phyloP scores from a whole-genome alignment of 64 coral and sea anemone species.

The Montipora foliosa region DNA sequence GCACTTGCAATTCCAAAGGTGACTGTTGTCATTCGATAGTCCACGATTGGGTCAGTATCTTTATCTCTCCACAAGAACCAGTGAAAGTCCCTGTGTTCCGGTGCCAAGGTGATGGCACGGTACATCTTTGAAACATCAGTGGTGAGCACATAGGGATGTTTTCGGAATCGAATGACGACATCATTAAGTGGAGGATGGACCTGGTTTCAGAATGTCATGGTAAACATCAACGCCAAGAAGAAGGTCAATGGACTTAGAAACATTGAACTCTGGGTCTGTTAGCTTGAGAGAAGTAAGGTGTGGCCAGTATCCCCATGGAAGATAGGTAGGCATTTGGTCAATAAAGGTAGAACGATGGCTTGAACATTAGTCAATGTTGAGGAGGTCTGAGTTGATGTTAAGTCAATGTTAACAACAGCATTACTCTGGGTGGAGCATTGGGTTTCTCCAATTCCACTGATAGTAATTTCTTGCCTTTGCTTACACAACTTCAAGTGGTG shows the following conservation, averaged over 20 bases:
- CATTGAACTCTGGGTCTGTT: conserved; percentile 44
- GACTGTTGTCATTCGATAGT: background rate
- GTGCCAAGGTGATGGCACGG: background rate
- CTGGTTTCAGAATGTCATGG: no score
- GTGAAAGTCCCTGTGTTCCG: conserved; percentile 34
- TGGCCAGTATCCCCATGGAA: conserved; percentile 39
- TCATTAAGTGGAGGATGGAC: conserved; percentile 46
- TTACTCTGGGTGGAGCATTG: conserved; percentile 19
- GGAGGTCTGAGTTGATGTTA: conserved; percentile 5
- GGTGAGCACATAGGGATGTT: conserved; percentile 24
- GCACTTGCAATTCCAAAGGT: background rate
- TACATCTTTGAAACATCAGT: conserved; percentile 76
- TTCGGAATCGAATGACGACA: conserved; percentile 60
- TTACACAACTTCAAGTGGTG: background rate
- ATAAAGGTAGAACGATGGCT: conserved; percentile 59
- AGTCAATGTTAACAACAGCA: conserved; percentile 24
- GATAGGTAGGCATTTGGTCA: conserved; percentile 53
- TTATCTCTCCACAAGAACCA: background rate
- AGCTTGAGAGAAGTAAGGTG: conserved; percentile 44
- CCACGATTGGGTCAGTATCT: background rate
- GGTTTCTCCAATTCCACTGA: conserved; percentile 57
- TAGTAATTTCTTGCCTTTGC: conserved; percentile 48
- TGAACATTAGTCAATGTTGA: conserved; percentile 5
- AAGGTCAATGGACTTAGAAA: conserved; percentile 19
- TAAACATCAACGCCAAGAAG: background rate